These are phyloP conservation scores for Trissoscelio sp. DNA, from an alignment of 2,888 invertebrate species.

Conservation along the genomic window DNA sequence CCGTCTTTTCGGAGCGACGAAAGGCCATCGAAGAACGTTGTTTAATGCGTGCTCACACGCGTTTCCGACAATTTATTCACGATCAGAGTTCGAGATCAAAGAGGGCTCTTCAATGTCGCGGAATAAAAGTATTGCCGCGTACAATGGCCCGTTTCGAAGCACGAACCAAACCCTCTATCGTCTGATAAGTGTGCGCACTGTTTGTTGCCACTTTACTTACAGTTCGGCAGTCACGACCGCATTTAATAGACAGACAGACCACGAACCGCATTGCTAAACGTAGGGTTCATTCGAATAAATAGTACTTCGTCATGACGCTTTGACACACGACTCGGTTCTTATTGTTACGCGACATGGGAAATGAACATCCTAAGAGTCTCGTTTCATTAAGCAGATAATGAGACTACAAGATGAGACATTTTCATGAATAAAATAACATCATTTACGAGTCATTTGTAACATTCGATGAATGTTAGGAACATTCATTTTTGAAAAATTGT, in stretches of 20 bases:
- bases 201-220: constrained; percentile 75
- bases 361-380: constrained; percentile 78
- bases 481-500: too few species aligned
- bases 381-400: constrained; percentile 78
- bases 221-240: constrained; percentile 74
- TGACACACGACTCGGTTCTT: constrained; percentile 69
- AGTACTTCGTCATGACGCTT: constrained; percentile 60
- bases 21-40: constrained; percentile 68
- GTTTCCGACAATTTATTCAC: constrained; percentile 75
- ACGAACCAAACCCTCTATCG: constrained; percentile 44
- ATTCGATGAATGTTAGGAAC: too few species aligned
- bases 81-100: constrained; percentile 67
- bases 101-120: constrained; percentile 62
- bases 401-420: constrained; percentile 30
- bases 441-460: constrained; percentile 17
- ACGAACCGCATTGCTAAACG: constrained; percentile 57
- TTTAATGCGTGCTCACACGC: constrained; percentile 77
- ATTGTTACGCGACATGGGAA: constrained; percentile 81
- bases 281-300: constrained; percentile 66
- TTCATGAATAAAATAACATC: neutral
- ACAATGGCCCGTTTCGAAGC: constrained; percentile 48
- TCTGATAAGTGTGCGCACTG: constrained; percentile 62
- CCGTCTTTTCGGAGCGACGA: constrained; percentile 59
- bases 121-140: constrained; percentile 62
- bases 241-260: constrained; percentile 73